Base-by-base conservation (phyloP, 2,888 invertebrate genomes). In the Drosophila nr. fundita region DNA sequence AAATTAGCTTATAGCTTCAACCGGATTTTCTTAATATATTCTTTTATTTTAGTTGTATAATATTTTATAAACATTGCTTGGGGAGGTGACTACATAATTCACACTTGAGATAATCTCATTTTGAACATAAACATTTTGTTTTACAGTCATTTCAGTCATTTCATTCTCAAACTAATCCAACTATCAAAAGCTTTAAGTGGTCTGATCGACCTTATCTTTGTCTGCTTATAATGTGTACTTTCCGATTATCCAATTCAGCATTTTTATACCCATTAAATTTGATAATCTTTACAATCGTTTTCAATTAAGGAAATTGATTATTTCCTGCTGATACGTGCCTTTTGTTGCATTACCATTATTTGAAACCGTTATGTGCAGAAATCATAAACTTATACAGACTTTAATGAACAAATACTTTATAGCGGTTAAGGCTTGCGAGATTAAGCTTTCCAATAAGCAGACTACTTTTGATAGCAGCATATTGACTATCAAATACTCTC, bases 321-420 rank as follows among this genome's bases (percentile, higher is more conserved):
- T 61, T 36, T 53, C 58, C 59, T 36, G 29, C 30, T 50, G 15
- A 5, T 0, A 21, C 27, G 34, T n/a, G 30, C 49, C 57, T 53
- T 53, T 45, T 64, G 66, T 68, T 77, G 42, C 15, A 24, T 24
- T 80, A 84, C 68, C 74, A 59, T 21, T 45, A 53, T 50, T 59
- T 49, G 30, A n/a, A 36, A 64, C 38, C 53, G 54, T 64, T 50
- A 64, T 70, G 45, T 68, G 49, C 61, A 62, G 68, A 58, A 74
- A 80, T 67, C 64, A 45, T 82, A 80, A 78, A 85, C 53, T 42
- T 80, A 69, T 76, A 68, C 54, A 67, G 59, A 50, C 50, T 55
- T 71, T 73, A 82, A 80, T 82, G 57, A 52, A 64, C 58, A 73
- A 70, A 60, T 67, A 53, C 53, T 55, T 60, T 30, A 74, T 68